Conservation (phyloP, 2,888 invertebrate genomes). For the Melanchra persicariae region DNA sequence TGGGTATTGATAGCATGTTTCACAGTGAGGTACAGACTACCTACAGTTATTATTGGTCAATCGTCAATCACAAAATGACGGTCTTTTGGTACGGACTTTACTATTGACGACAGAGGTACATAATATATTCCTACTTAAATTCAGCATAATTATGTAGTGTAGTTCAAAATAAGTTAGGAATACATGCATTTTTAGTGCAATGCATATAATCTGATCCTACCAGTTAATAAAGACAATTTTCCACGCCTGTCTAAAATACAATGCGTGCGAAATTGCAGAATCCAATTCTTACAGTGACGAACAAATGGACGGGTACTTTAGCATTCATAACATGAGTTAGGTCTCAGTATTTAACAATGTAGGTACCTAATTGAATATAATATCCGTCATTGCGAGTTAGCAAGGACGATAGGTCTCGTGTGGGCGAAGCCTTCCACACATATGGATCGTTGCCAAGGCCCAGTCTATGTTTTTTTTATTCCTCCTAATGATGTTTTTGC, state of each 20-base stretch:
- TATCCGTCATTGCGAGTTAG: constrained; percentile 33
- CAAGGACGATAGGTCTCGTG: constrained; percentile 74
- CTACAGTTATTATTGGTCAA: neutral
- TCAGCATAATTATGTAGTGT: no score
- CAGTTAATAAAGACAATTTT: neutral
- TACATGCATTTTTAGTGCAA: no score
- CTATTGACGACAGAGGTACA: no score
- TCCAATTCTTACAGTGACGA: neutral
- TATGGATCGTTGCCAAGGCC: constrained; percentile 78
- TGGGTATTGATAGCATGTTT: neutral
- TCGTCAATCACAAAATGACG: neutral
- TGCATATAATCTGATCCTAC: neutral
- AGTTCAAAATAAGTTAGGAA: no score
- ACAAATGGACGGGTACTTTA: constrained; percentile 41
- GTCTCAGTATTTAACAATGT: constrained; percentile 21
- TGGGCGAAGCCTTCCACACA: constrained; percentile 76
- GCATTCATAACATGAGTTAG: constrained; percentile 50
- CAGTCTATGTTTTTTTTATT: constrained; percentile 64
- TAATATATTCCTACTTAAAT: no score
- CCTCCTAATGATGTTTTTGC: constrained; percentile 63
- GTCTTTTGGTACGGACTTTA: neutral
- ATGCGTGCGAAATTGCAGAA: constrained; percentile 9
- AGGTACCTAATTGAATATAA: constrained; percentile 18
- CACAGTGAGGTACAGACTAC: no score
- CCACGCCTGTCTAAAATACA: constrained; percentile 3